Evolutionary conservation across 2,797 vertebrate genomes (phyloP), one percentile per base, ranked within the genome.

Genomic region (Ctenosaura bakeri): DNA sequence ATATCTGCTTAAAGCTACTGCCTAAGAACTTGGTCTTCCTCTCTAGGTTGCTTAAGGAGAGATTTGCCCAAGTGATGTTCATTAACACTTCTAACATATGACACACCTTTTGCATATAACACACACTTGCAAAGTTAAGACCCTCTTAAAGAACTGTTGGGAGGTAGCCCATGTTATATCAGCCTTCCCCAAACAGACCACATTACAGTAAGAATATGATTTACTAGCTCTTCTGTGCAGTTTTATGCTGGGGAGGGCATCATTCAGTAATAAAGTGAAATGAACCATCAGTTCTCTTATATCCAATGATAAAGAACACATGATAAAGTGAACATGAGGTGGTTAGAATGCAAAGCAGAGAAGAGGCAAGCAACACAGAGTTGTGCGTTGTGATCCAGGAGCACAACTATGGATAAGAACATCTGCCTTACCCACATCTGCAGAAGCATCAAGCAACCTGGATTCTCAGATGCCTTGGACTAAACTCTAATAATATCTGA

Each of bases 201-300:
- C 64, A 18, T 81, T 81, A 38, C 54, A 42, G 87, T 16, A 88
- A 71, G 78, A 13, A 83, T 46, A 59, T 83, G 79, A 88, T 83
- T 83, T 88, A 74, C 73, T 74, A 52, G 87, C 26, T 52, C 80
- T 46, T 35, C 35, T 74, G 29, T 24, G 59, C 24, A 32, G 10
- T 82, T 82, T 59, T 32, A 22, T 20, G 50, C 52, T 29, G 66
- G 79, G 82, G 69, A 82, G 56, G 42, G 50, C 87, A 88, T 81
- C 71, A 81, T 81, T 77, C 12, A 59, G 86, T 81, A 22, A 35
- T 69, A 38, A 88, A n/a, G 77, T 24, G 64, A 80, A 52, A 66
- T 79, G 56, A 66, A 87, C 76, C 42, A 50, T 59, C 38, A 24
- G 59, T 50, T 20, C 42, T 26, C 59, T 87, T 79, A 79, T 66